Evolutionary conservation across 2,888 invertebrate genomes (phyloP), one percentile per base, ranked within the genome.

Genomic region (Macrophya annulata): DNA sequence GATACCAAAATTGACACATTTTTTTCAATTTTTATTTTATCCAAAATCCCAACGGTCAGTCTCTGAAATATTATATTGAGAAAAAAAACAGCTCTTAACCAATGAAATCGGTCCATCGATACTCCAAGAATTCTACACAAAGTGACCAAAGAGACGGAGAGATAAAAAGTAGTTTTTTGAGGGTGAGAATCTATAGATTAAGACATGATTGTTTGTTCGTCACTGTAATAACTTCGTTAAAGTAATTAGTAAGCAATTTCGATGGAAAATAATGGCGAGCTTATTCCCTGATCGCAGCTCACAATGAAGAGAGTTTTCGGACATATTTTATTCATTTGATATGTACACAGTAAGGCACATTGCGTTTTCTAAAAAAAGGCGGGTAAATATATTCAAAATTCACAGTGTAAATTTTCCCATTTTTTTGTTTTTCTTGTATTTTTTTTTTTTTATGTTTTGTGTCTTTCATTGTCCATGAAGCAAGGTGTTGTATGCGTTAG

Each of bases 331-430:
- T 15, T 4, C 17, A 45, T 25, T 45, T 45, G n/a, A 74, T 4
- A 40, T n/a, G 17, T 17, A 71, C n/a, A n/a, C n/a, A 4, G 5
- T n/a, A 62, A 9, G 25, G 25, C 40, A 55, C 55, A 55, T 55
- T n/a, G n/a, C 17, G n/a, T 55, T 6, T n/a, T 8, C 55, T n/a
- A 2, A 55, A 17, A n/a, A 55, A 55, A n/a, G 55, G n/a, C 55
- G n/a, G 55, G 55, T n/a, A 40, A 71, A 71, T 71, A 71, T 31
- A 71, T 40, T 40, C 71, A 71, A 40, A 71, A 37, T 71, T 62
- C 25, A 62, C 17, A 43, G n/a, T 74, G 74, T 12, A 15, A 43
- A 15, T n/a, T 15, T 76, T 10, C n/a, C 12, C 48, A 48, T 48
- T 76, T 9, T n/a, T 48, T 74, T 43, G 21, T 74, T 45, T 74